phyloP scores from a whole-genome alignment of 2,888 invertebrate genomes.

The Eristalis intricaria region DNA sequence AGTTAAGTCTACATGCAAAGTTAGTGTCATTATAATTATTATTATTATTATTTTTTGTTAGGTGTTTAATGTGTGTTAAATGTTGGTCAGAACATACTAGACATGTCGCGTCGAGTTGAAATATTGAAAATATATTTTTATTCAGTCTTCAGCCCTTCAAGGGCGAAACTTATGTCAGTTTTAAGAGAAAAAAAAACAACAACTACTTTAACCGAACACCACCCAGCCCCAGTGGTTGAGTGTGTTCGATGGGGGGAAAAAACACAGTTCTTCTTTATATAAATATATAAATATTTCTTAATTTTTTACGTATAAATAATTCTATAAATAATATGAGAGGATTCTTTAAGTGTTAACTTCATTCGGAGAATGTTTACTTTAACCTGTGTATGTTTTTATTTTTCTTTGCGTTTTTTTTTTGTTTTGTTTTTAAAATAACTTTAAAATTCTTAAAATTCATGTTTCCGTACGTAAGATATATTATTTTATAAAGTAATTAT shows the following conservation, averaged over 20 bases:
- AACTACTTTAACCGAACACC: no score
- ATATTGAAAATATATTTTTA: slow-evolving; percentile 28
- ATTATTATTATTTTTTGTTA: slow-evolving; percentile 33
- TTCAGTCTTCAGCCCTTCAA: background rate
- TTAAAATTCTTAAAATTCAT: slow-evolving; percentile 26
- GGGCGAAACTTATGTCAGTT: background rate
- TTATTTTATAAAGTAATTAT: slow-evolving; percentile 24
- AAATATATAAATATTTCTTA: slow-evolving; percentile 58
- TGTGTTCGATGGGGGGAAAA: background rate
- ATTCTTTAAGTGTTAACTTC: slow-evolving; percentile 45
- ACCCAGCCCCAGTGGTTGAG: no score
- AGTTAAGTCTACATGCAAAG: slow-evolving; percentile 49
- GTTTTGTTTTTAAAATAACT: background rate
- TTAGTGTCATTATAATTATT: slow-evolving; percentile 60
- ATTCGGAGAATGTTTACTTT: slow-evolving; percentile 36
- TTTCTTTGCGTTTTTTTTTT: slow-evolving; percentile 22
- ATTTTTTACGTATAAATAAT: slow-evolving; percentile 61
- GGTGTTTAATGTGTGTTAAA: slow-evolving; percentile 52
- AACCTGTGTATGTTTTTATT: slow-evolving; percentile 29
- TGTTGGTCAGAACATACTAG: slow-evolving; percentile 49
- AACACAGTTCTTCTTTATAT: slow-evolving; percentile 21
- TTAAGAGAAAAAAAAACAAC: background rate
- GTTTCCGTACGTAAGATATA: slow-evolving; percentile 52
- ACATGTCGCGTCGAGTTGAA: slow-evolving; percentile 6
- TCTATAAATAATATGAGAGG: slow-evolving; percentile 23